Evolutionary conservation across 92 coral and sea anemone genomes (phyloP).

Genomic region (Phenganax stokvisi): DNA sequence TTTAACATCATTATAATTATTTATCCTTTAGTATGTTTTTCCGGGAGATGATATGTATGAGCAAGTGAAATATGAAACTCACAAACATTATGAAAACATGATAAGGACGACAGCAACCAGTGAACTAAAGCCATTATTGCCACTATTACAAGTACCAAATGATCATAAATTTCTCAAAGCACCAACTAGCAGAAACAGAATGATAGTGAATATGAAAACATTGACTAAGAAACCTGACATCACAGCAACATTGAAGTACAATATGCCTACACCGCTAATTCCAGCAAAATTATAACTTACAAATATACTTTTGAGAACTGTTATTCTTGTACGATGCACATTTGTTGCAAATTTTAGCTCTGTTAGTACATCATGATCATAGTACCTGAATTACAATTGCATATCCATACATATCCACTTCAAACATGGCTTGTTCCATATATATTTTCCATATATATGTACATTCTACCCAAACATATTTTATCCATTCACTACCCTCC

Average conservation of each 20-base stretch:
- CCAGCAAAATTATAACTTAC: background rate
- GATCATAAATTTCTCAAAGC: background rate
- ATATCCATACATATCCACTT: background rate
- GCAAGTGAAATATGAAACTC: slow-evolving; percentile 11
- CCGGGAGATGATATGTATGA: slow-evolving; percentile 31
- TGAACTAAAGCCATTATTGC: background rate
- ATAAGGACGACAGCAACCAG: background rate
- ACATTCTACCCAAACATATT: background rate
- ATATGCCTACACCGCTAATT: slow-evolving; percentile 15
- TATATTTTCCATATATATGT: background rate
- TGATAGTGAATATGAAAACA: background rate
- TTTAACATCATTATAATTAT: background rate
- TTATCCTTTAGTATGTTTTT: slow-evolving; percentile 1
- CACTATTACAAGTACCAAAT: background rate
- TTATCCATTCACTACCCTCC: slow-evolving; percentile 54
- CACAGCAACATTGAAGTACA: slow-evolving; percentile 8
- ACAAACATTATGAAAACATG: slow-evolving; percentile 13
- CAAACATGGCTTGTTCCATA: background rate
- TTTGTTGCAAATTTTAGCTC: background rate
- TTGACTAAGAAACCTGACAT: background rate
- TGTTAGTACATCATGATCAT: background rate
- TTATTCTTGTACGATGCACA: background rate
- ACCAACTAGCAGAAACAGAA: background rate
- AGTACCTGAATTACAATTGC: background rate
- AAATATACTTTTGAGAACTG: background rate